Evolutionary conservation across 2,797 vertebrate genomes (phyloP).

Genomic region (Liparis tanakae): DNA sequence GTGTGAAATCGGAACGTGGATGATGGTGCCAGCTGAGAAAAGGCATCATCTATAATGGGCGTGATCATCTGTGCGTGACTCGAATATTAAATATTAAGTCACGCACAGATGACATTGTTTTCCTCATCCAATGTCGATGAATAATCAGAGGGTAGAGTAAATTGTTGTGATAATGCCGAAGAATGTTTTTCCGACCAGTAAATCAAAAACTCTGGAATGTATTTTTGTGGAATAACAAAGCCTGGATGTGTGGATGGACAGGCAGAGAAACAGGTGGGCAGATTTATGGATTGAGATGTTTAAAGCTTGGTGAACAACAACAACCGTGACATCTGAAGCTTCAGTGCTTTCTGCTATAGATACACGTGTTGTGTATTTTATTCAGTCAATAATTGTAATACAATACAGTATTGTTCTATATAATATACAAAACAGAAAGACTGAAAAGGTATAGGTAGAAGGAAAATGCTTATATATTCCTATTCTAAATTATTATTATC

Average conservation of each 20-base stretch:
- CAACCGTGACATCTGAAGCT: conserved; percentile 28
- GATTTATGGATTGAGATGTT: conserved; percentile 3
- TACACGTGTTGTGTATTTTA: background rate
- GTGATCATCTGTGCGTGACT: too few relatives aligned
- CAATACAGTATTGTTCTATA: too few relatives aligned
- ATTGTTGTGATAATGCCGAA: conserved; percentile 38
- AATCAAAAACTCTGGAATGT: conserved; percentile 34
- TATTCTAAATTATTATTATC: too few relatives aligned
- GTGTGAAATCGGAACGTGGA: conserved; percentile 41
- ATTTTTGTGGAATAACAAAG: conserved; percentile 33
- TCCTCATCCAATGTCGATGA: conserved; percentile 28
- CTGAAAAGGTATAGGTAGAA: too few relatives aligned
- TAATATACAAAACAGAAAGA: too few relatives aligned
- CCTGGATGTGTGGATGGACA: conserved; percentile 23
- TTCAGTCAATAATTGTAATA: too few relatives aligned
- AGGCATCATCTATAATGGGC: too few relatives aligned
- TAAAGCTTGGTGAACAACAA: conserved; percentile 14
- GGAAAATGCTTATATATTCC: too few relatives aligned
- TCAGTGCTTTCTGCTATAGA: conserved; percentile 5
- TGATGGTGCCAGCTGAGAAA: too few relatives aligned
- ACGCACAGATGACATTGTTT: conserved; percentile 21
- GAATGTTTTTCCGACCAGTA: conserved; percentile 44
- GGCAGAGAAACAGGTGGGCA: conserved; percentile 9
- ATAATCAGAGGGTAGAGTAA: conserved; percentile 34
- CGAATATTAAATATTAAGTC: background rate